A percentile compares a stretch with the other conserved stretches of the same genome.
phyloP scores from a whole-genome alignment of 2,797 vertebrate genomes.

The Danio tinwini region DNA sequence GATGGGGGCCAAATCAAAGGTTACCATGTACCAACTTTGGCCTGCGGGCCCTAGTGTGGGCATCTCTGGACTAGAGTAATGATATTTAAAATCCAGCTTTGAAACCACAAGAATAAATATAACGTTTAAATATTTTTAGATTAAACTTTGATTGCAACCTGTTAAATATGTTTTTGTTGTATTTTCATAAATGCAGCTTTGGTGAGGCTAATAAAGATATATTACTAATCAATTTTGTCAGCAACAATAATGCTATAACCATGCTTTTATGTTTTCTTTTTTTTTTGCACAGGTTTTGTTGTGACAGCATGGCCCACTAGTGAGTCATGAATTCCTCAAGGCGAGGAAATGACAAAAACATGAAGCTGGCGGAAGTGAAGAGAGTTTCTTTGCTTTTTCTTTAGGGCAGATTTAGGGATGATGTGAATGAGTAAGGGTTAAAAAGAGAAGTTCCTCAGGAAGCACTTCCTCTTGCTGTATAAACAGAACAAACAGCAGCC shows the following conservation, averaged over 20 bases:
- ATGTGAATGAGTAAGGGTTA: slow-evolving; percentile 6
- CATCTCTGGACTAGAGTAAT: too few species aligned
- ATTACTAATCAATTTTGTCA: background rate
- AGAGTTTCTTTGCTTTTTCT: background rate
- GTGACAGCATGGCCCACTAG: too few species aligned
- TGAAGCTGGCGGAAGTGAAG: background rate
- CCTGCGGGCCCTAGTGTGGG: too few species aligned
- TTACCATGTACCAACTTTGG: too few species aligned
- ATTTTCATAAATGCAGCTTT: background rate
- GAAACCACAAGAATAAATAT: background rate
- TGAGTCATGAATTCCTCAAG: slow-evolving; percentile 1
- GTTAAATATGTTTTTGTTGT: too few species aligned
- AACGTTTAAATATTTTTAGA: too few species aligned
- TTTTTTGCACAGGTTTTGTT: background rate
- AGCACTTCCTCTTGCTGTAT: slow-evolving; percentile 18
- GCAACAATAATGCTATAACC: background rate
- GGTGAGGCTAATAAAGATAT: background rate
- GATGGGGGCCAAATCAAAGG: too few species aligned
- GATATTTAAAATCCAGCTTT: too few species aligned
- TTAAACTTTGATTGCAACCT: too few species aligned
- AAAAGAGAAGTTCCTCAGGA: slow-evolving; percentile 13
- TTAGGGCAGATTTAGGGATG: slow-evolving; percentile 3
- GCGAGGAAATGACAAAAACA: background rate
- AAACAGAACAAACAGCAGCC: slow-evolving; percentile 21
- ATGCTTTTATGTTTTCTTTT: background rate